Conservation (phyloP, 1,140 invertebrate genomes). For the Rhopalosiphum maidis region DNA sequence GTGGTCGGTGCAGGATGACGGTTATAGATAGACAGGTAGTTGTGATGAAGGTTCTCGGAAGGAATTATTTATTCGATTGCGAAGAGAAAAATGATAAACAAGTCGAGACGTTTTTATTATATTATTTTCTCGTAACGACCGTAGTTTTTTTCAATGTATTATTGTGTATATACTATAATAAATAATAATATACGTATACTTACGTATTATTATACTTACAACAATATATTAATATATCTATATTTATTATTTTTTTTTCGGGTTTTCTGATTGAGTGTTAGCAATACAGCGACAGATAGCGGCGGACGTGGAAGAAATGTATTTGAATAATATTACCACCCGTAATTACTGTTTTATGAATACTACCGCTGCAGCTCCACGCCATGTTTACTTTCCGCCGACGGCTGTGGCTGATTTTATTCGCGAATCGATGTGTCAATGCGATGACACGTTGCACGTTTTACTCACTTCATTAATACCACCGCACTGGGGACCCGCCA, state of each 20-base stretch:
- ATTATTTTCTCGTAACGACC: slow-evolving; percentile 1
- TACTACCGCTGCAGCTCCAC: not conserved
- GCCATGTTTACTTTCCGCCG: not conserved
- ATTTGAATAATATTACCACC: slow-evolving; percentile 42
- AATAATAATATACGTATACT: not conserved
- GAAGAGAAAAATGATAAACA: not conserved
- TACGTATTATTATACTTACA: not conserved
- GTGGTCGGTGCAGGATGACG: not conserved
- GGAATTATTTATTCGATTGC: not conserved
- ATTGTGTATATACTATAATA: not conserved
- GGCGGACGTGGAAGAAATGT: not conserved
- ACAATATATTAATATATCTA: not conserved
- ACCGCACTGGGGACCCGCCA: not conserved
- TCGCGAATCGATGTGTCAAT: not conserved
- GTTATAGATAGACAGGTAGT: not conserved
- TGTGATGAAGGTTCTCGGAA: not conserved
- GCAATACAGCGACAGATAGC: not conserved
- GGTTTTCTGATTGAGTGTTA: not conserved
- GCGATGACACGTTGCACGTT: not conserved
- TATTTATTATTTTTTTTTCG: not conserved
- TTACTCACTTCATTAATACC: not conserved
- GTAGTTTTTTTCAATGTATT: not conserved
- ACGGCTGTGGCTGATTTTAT: not conserved
- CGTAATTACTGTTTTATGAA: slow-evolving; percentile 31
- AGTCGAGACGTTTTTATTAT: not conserved